phyloP scores from a whole-genome alignment of 2,888 invertebrate species.

The Aradus depressus region DNA sequence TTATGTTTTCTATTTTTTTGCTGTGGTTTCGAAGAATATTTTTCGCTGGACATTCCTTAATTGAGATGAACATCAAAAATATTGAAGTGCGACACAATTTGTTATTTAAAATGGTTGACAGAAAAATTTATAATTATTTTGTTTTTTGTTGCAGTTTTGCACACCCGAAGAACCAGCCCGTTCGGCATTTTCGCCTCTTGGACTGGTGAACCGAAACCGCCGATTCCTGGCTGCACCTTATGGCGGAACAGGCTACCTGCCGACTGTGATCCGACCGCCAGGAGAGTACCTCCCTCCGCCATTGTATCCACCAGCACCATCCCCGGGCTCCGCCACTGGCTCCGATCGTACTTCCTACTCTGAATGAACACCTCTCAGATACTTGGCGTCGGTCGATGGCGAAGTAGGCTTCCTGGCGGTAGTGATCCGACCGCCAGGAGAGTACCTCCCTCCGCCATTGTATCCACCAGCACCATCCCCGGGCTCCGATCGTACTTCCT shows the following conservation, averaged over 20 bases:
- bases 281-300: conserved; percentile 36
- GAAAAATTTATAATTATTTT: no score
- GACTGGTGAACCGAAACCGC: conserved; percentile 41
- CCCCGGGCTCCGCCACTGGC: conserved; percentile 43
- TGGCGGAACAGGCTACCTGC: conserved; percentile 69
- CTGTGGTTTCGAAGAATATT: no score
- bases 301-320: conserved; percentile 38
- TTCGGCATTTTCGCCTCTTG: conserved; percentile 68
- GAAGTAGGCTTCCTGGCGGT: conserved; percentile 74
- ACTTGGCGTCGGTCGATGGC: conserved; percentile 69
- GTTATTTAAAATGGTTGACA: no score
- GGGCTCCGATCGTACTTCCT: conserved; percentile 45
- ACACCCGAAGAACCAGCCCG: conserved; percentile 40
- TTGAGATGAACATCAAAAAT: no score
- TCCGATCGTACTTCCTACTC: conserved; percentile 47
- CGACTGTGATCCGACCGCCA: conserved; percentile 55
- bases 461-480: conserved; percentile 40
- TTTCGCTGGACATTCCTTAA: no score
- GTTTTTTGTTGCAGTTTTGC: conserved; percentile 26
- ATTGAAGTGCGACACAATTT: no score
- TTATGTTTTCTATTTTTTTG: no score
- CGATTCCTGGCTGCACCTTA: conserved; percentile 73
- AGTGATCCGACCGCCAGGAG: conserved; percentile 47
- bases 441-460: conserved; percentile 35
- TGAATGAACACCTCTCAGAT: conserved; percentile 43